Base-by-base conservation (phyloP, 2,797 vertebrate species). In the Myripristis murdjan region DNA sequence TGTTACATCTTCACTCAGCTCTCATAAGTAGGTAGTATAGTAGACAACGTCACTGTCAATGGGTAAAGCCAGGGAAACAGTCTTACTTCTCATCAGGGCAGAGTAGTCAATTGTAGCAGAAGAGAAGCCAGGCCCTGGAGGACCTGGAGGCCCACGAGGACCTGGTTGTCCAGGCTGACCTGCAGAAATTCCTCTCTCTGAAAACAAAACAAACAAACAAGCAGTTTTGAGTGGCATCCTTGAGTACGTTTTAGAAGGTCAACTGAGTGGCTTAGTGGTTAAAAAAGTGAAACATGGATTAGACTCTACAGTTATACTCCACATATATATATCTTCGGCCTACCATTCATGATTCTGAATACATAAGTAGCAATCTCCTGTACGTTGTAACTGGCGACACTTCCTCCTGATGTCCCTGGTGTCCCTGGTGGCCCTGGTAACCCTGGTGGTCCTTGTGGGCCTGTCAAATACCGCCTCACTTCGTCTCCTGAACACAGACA, bases 321-420 rank as follows among this genome's bases (percentile, higher is more conserved):
- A 8, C 5, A 20, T 3, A 18, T 47, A 18, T 47, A 4, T 18
- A 18, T 47, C 44, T 46, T 46, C 9, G 18, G n/a, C 86, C 89
- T 87, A 99, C 98, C 96, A 1, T 92, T 95, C 94, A 98, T 93
- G 69, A 97, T 94, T 75, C 91, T 96, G 77, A 97, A 92, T 83
- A 98, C 86, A 18, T 94, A 95, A 16, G 77, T 95, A 76, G 96
- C 95, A 48, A 98, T 74, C 64, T 98, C 95, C 31, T 96, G 93
- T 2, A 94, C 91, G 75, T 91, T 94, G 87, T 96, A 83, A 53
- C 81, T 90, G 73, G 88, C 86, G 39, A 92, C 90, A 60, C 39
- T 47, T 33, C 92, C 79, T 39, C 89, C 90, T n/a, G 75, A 46
- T 1, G 86, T 73, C 5, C 28, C 84, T 56, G 86, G 75, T 54